These are phyloP conservation scores for Bufo bufo DNA, from an alignment of 2,113 vertebrate species.

Conservation along the genomic window DNA sequence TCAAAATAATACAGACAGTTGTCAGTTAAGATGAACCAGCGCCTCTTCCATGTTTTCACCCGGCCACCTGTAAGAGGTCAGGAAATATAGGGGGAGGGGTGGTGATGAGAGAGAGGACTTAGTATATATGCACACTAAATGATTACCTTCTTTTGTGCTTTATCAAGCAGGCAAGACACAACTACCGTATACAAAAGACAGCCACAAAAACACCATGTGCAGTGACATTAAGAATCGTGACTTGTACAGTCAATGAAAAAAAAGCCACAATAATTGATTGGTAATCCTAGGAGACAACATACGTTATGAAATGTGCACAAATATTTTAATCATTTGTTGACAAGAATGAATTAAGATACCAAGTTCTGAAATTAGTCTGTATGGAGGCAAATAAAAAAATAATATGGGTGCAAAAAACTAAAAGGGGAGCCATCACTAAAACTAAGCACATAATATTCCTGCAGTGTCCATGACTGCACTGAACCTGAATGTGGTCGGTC, in stretches of 20 bases:
- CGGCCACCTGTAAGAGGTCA: slow-evolving; percentile 78
- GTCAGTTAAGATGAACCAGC: slow-evolving; percentile 94
- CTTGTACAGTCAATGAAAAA: not conserved
- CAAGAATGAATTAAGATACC: not conserved
- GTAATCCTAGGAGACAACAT: not conserved
- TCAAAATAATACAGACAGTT: slow-evolving; percentile 96
- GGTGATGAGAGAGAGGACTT: not conserved
- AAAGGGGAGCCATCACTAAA: slow-evolving; percentile 31
- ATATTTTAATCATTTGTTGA: not conserved
- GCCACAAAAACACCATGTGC: slow-evolving; percentile 12
- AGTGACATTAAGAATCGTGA: not conserved
- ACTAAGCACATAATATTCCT: slow-evolving; percentile 4
- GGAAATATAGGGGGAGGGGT: not conserved
- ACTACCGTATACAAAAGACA: not conserved
- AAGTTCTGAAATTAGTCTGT: not conserved
- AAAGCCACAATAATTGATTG: not conserved
- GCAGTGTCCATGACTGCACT: not conserved
- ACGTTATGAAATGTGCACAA: not conserved
- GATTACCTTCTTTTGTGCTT: no score
- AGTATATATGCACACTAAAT: not conserved
- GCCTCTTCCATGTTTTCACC: slow-evolving; percentile 92
- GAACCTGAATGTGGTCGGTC: not conserved
- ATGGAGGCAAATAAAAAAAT: not conserved
- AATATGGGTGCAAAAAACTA: not conserved
- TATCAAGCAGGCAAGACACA: not conserved